Evolutionary conservation across 1,140 invertebrate genomes (phyloP).

Genomic region (Cardiocondyla obscurior): DNA sequence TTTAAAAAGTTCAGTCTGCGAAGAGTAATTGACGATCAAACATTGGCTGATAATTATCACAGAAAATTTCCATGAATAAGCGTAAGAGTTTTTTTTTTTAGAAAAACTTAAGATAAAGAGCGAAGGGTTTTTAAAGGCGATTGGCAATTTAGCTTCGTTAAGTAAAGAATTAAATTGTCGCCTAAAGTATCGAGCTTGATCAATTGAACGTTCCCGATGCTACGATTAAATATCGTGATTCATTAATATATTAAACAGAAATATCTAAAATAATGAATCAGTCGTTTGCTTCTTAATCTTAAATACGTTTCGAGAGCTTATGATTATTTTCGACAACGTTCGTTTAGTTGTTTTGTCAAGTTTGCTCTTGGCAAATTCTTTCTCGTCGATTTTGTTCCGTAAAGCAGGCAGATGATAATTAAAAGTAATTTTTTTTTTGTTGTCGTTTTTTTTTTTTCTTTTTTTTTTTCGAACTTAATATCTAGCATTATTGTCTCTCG

Average conservation of each 20-base stretch:
- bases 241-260: background rate
- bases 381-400: background rate
- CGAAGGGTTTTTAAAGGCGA: background rate
- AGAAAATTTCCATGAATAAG: conserved; percentile 60
- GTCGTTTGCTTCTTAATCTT: background rate
- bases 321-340: background rate
- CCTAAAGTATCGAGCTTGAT: background rate
- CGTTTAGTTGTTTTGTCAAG: background rate
- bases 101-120: conserved; percentile 1
- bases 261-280: background rate
- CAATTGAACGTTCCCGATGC: background rate
- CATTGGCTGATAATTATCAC: conserved; percentile 70
- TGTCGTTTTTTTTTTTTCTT: too few relatives aligned
- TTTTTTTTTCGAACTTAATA: too few relatives aligned
- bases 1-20: conserved; percentile 34
- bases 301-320: background rate
- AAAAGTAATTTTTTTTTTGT: too few relatives aligned
- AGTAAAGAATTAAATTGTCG: background rate
- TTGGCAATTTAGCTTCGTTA: background rate
- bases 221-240: background rate
- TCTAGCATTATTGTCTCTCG: conserved; percentile 25
- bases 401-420: background rate
- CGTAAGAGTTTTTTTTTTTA: conserved; percentile 48
- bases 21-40: conserved; percentile 58
- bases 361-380: background rate